phyloP scores from a whole-genome alignment of 2,797 vertebrate species.

The Taenioides sp. region DNA sequence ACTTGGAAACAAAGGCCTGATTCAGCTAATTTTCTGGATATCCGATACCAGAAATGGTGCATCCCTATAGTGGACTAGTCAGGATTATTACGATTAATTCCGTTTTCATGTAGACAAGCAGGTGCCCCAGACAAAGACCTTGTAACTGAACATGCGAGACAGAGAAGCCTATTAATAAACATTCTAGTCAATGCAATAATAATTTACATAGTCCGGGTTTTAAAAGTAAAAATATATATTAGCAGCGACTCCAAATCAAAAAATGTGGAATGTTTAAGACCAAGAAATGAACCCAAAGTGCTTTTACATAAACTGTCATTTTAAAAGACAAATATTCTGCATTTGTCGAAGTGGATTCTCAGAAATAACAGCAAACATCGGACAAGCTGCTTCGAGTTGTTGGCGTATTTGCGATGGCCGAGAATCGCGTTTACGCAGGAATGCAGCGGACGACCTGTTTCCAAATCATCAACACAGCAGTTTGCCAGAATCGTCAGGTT shows the following conservation, averaged over 20 bases:
- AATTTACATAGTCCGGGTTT: not conserved
- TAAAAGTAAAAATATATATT: not conserved
- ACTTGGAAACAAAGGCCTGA: too few relatives aligned
- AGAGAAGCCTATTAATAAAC: too few relatives aligned
- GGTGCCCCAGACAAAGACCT: too few relatives aligned
- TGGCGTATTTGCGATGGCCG: not conserved
- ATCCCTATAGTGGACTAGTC: too few relatives aligned
- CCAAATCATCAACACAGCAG: not conserved
- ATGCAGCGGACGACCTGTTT: not conserved
- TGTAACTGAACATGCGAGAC: too few relatives aligned
- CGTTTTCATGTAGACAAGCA: too few relatives aligned
- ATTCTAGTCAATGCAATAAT: too few relatives aligned
- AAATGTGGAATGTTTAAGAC: not conserved
- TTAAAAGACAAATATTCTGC: not conserved
- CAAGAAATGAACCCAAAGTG: not conserved
- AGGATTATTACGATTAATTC: too few relatives aligned
- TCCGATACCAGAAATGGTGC: too few relatives aligned
- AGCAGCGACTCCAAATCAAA: not conserved
- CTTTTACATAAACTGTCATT: not conserved
- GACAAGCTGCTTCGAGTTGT: conserved; percentile 1
- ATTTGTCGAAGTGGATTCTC: not conserved
- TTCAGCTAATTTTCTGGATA: too few relatives aligned
- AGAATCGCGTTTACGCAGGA: not conserved
- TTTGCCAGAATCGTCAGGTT: not conserved
- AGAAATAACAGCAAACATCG: not conserved